A percentile compares a stretch with the other conserved stretches of the same genome.
Conservation (phyloP, 2,113 vertebrate genomes). For the Melospiza georgiana region DNA sequence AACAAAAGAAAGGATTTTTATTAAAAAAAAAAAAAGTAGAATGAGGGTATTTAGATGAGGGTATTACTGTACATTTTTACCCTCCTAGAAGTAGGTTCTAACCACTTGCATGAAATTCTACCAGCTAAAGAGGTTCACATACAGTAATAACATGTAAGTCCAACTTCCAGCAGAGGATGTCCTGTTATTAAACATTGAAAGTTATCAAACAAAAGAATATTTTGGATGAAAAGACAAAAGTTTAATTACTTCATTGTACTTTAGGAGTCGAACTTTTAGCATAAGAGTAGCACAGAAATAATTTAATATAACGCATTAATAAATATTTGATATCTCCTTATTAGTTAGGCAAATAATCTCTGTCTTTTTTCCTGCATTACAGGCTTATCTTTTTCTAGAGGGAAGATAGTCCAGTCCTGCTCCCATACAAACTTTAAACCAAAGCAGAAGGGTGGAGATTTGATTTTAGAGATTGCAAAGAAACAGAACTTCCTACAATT, state of each 20-base stretch:
- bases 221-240: not conserved
- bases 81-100: not conserved
- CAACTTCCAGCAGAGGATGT: not conserved
- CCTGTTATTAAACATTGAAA: not conserved
- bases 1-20: not conserved
- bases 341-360: not conserved
- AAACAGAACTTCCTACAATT: not conserved
- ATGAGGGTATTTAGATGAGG: not conserved
- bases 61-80: not conserved
- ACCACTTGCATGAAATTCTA: not conserved
- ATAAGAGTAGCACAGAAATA: not conserved
- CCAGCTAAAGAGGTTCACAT: not conserved
- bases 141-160: rapidly evolving
- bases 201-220: not conserved
- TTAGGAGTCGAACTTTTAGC: not conserved
- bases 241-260: not conserved
- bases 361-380: not conserved
- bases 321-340: not conserved
- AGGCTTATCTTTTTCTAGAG: not conserved
- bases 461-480: not conserved
- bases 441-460: not conserved
- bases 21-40: not conserved
- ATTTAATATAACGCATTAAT: not conserved
- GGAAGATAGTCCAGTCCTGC: not conserved
- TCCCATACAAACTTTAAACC: not conserved